Evolutionary conservation across 1,140 invertebrate species (phyloP).

Genomic region (Babylonia areolata): DNA sequence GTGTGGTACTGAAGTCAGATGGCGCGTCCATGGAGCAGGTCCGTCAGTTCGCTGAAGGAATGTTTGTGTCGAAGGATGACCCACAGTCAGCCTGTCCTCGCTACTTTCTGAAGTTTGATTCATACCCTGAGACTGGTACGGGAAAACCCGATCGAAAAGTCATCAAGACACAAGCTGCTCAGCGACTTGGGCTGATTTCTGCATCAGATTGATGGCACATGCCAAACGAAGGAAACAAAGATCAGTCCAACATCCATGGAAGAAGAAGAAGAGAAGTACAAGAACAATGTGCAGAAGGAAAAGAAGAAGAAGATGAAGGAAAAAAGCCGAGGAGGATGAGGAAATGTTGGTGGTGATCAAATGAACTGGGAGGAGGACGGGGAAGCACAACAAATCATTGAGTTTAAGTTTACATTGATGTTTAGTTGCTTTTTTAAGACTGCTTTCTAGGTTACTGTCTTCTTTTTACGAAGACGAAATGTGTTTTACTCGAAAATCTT

Average conservation of each 20-base stretch:
- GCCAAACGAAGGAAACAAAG: background rate
- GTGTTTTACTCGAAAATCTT: too few species aligned
- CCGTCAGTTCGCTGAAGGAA: conserved; percentile 17
- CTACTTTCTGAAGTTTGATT: conserved; percentile 26
- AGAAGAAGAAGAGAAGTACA: background rate
- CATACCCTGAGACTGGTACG: background rate
- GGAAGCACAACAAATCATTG: too few species aligned
- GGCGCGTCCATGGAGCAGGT: background rate
- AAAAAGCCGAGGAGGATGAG: too few species aligned
- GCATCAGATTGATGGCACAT: background rate
- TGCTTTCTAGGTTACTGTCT: too few species aligned
- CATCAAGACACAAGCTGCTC: background rate
- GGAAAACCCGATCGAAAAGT: background rate
- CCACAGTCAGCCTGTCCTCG: background rate
- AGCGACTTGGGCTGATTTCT: background rate
- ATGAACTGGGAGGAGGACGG: too few species aligned
- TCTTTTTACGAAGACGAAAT: too few species aligned
- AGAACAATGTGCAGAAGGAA: background rate
- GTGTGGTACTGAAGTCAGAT: conserved; percentile 22
- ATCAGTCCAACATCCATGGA: too few species aligned
- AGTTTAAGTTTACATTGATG: too few species aligned
- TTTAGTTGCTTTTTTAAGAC: too few species aligned
- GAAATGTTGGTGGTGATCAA: too few species aligned
- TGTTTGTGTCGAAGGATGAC: background rate
- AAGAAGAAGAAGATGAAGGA: too few species aligned